Conservation (phyloP, 35 echinoderm and acorn worm species). For the Lytechinus variegatus region DNA sequence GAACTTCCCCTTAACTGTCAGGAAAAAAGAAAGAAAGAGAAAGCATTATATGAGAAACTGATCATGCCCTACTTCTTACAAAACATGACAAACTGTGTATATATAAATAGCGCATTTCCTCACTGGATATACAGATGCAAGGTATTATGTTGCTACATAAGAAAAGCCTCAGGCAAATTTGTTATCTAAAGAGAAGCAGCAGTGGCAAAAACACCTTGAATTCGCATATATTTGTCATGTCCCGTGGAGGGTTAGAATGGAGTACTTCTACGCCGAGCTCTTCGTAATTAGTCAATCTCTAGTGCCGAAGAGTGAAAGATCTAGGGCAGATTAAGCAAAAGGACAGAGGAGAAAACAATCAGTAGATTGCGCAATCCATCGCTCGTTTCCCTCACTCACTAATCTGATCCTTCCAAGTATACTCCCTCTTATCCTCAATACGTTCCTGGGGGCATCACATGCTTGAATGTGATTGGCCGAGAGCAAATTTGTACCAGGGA, state of each 20-base stretch:
- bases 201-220: background rate
- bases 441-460: too few species aligned
- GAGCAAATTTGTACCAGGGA: too few species aligned
- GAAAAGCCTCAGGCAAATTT: background rate
- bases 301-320: background rate
- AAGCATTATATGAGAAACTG: background rate
- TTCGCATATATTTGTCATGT: slow-evolving; percentile 3
- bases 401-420: background rate
- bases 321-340: background rate
- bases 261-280: background rate
- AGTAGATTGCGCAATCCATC: background rate
- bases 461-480: too few species aligned
- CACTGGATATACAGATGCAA: background rate
- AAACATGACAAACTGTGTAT: background rate
- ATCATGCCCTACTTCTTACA: background rate
- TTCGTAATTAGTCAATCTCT: background rate
- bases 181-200: background rate
- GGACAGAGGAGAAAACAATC: background rate
- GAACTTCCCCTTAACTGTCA: background rate
- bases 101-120: background rate
- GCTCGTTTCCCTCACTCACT: background rate
- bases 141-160: background rate
- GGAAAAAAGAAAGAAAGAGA: background rate
- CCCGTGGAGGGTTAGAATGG: background rate
- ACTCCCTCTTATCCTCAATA: background rate